Conservation (phyloP, 2,888 invertebrate genomes). For the Cryptus viduatorius region DNA sequence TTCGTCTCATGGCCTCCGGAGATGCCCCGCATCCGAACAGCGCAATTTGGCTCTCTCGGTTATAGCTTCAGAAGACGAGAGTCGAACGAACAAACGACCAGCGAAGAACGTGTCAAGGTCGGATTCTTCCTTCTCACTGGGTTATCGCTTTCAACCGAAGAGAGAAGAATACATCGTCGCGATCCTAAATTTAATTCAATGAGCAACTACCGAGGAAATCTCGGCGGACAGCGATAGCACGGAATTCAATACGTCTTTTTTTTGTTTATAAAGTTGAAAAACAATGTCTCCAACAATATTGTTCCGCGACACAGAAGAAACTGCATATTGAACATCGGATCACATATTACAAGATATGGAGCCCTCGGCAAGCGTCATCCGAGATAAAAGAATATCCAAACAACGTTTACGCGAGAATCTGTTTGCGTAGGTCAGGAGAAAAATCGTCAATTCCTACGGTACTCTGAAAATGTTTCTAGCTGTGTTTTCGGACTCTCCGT, state of each 20-base stretch:
- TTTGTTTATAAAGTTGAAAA: conserved; percentile 35
- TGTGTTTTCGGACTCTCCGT: conserved; percentile 27
- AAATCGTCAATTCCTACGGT: conserved; percentile 49
- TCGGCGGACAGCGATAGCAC: conserved; percentile 31
- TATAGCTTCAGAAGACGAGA: conserved; percentile 51
- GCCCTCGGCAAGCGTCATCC: not conserved
- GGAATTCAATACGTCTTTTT: conserved; percentile 40
- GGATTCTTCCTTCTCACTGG: conserved; percentile 57
- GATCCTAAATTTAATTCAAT: conserved; percentile 67
- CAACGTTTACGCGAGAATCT: conserved; percentile 45
- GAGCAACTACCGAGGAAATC: conserved; percentile 38
- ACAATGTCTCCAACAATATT: conserved; percentile 24
- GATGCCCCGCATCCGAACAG: conserved; percentile 34
- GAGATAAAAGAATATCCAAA: conserved; percentile 56
- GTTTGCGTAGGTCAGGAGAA: conserved; percentile 68
- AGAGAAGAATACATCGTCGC: conserved; percentile 30
- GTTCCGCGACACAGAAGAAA: not conserved
- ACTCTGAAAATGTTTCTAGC: not conserved
- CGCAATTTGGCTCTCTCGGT: conserved; percentile 36
- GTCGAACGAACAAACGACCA: conserved; percentile 58
- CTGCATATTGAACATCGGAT: conserved; percentile 6
- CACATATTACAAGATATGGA: not conserved
- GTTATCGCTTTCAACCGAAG: conserved; percentile 57
- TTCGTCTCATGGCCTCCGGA: conserved; percentile 31
- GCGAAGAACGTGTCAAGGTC: conserved; percentile 68